A percentile compares a stretch with the other conserved stretches of the same genome.
These are phyloP conservation scores for Toxostoma redivivum DNA, from an alignment of 2,113 vertebrate species.

Conservation along the genomic window DNA sequence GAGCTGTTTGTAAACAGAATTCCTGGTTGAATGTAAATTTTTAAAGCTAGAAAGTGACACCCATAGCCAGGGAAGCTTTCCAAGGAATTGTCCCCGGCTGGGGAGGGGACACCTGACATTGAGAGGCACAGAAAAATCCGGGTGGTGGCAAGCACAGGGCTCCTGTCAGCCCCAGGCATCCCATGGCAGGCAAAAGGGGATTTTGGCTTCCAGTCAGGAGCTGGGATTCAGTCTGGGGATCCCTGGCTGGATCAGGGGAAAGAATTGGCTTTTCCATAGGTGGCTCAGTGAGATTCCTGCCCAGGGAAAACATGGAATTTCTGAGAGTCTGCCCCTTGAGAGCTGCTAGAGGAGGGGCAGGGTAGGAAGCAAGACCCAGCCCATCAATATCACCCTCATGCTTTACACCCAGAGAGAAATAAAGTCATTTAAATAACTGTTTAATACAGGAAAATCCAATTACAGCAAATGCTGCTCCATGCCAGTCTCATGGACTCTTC, in stretches of 20 bases:
- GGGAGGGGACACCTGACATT: neutral
- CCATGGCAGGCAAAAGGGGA: fast-evolving
- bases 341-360: neutral
- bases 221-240: neutral
- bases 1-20: neutral
- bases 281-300: neutral
- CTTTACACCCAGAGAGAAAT: neutral
- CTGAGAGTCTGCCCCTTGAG: neutral
- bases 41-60: neutral
- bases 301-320: neutral
- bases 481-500: neutral
- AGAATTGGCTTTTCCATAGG: neutral
- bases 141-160: neutral
- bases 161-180: neutral
- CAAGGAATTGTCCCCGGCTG: neutral
- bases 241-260: neutral
- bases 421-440: neutral
- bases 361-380: neutral
- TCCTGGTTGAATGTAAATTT: neutral
- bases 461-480: neutral
- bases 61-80: neutral
- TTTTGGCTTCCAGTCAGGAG: neutral
- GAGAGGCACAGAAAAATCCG: neutral
- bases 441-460: neutral
- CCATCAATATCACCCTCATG: fast-evolving